These are phyloP conservation scores for Amphiprion clarkii DNA, from an alignment of 2,797 vertebrate species.

Conservation along the genomic window DNA sequence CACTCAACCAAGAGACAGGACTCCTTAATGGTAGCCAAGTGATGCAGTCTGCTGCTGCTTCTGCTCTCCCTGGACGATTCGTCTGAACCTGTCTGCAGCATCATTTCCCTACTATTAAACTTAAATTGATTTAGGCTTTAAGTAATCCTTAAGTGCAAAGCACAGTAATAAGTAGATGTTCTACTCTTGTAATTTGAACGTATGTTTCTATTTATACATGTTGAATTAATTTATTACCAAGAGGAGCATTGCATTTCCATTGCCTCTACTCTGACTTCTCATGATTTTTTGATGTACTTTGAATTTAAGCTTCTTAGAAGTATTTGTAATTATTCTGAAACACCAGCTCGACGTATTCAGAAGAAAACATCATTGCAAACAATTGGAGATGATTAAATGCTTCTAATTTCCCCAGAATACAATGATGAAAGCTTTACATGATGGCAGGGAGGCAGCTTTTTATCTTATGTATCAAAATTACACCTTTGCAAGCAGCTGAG, in stretches of 20 bases:
- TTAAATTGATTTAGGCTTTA: conserved; percentile 38
- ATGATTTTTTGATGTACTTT: neutral
- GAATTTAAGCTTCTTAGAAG: conserved; percentile 23
- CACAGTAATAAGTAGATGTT: conserved; percentile 5
- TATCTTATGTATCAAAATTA: conserved; percentile 20
- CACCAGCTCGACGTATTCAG: conserved; percentile 24
- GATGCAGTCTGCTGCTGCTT: conserved; percentile 29
- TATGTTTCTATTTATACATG: conserved; percentile 6
- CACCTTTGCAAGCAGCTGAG: conserved; percentile 15
- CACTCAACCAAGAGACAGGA: conserved; percentile 43
- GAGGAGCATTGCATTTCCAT: neutral
- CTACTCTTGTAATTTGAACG: conserved; percentile 13
- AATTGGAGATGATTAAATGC: conserved; percentile 36
- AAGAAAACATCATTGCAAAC: conserved; percentile 40
- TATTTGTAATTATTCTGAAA: conserved; percentile 17
- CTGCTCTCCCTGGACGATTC: conserved; percentile 20
- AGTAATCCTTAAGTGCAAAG: neutral
- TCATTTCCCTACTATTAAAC: conserved; percentile 40
- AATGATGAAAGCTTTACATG: conserved; percentile 37
- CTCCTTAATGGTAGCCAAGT: conserved; percentile 46
- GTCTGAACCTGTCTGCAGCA: conserved; percentile 10
- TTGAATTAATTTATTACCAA: conserved; percentile 2
- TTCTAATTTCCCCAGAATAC: conserved; percentile 30
- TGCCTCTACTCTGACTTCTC: neutral
- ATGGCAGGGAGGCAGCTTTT: conserved; percentile 6